Conservation (phyloP, 2,113 vertebrate species). For the Zonotrichia leucophrys region DNA sequence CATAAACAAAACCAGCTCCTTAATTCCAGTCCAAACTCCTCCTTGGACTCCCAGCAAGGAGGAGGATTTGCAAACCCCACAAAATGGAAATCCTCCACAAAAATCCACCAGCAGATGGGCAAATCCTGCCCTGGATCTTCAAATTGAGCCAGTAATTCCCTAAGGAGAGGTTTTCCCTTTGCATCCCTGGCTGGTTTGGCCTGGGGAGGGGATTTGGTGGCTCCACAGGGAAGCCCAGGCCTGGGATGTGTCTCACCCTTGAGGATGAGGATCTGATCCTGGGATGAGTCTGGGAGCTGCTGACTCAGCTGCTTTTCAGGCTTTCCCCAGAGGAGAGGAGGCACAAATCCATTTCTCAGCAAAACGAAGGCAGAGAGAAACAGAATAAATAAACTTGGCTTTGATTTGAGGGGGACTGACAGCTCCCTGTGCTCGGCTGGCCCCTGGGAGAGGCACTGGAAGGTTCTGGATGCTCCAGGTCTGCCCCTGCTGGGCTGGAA, state of each 20-base stretch:
- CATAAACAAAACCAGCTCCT: not conserved
- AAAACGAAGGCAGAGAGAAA: not conserved
- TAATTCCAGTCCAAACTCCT: not conserved
- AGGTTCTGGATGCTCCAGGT: not conserved
- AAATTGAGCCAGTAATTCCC: not conserved
- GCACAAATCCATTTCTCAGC: not conserved
- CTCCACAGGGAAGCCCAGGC: not conserved
- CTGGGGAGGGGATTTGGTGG: not conserved
- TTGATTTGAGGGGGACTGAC: not conserved
- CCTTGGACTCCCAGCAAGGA: accelerated
- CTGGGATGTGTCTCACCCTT: not conserved
- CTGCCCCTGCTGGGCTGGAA: not conserved
- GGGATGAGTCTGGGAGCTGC: not conserved
- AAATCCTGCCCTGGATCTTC: not conserved
- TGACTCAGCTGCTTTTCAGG: not conserved
- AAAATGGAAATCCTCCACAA: not conserved
- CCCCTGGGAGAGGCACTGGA: not conserved
- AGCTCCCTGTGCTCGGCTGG: accelerated
- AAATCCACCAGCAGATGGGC: not conserved
- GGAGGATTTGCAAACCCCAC: not conserved
- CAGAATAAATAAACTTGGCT: not conserved
- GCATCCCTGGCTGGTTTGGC: not conserved
- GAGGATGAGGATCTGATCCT: not conserved
- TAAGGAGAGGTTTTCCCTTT: not conserved
- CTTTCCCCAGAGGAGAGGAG: not conserved